Evolutionary conservation across 2,888 invertebrate genomes (phyloP).

Genomic region (Tipula helvola): DNA sequence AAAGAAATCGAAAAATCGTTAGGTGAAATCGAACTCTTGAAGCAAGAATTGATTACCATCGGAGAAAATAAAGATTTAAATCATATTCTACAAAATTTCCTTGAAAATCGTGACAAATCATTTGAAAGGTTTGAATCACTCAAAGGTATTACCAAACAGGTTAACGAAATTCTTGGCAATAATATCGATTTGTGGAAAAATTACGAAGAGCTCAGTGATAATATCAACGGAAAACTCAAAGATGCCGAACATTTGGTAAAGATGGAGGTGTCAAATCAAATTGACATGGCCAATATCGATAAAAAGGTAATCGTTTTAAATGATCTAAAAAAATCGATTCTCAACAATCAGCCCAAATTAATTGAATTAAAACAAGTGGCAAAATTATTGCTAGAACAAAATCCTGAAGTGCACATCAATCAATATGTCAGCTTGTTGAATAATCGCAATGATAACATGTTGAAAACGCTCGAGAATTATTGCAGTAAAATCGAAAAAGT

Average conservation of each 20-base stretch:
- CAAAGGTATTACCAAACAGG: slow-evolving; percentile 51
- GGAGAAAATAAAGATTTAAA: neutral
- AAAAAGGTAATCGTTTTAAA: slow-evolving; percentile 55
- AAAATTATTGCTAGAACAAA: slow-evolving; percentile 57
- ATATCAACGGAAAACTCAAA: slow-evolving; percentile 62
- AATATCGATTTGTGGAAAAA: slow-evolving; percentile 67
- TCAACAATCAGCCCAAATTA: slow-evolving; percentile 51
- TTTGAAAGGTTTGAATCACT: slow-evolving; percentile 57
- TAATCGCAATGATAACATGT: slow-evolving; percentile 59
- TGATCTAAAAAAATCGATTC: slow-evolving; percentile 48
- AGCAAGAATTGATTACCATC: neutral
- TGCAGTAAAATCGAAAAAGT: slow-evolving; percentile 60
- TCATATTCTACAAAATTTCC: neutral
- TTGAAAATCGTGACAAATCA: neutral
- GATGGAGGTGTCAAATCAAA: slow-evolving; percentile 56
- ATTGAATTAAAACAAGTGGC: slow-evolving; percentile 53
- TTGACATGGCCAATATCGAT: slow-evolving; percentile 54
- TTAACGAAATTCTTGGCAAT: slow-evolving; percentile 51
- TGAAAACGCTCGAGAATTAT: slow-evolving; percentile 56
- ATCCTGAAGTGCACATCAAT: slow-evolving; percentile 70
- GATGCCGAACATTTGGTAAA: slow-evolving; percentile 65
- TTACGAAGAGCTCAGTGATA: slow-evolving; percentile 66
- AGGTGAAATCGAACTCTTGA: slow-evolving; percentile 45
- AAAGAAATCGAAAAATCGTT: slow-evolving; percentile 62
- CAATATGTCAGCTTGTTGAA: slow-evolving; percentile 70